phyloP scores from a whole-genome alignment of 2,797 vertebrate species.

The Hypotaenidia okinawae region DNA sequence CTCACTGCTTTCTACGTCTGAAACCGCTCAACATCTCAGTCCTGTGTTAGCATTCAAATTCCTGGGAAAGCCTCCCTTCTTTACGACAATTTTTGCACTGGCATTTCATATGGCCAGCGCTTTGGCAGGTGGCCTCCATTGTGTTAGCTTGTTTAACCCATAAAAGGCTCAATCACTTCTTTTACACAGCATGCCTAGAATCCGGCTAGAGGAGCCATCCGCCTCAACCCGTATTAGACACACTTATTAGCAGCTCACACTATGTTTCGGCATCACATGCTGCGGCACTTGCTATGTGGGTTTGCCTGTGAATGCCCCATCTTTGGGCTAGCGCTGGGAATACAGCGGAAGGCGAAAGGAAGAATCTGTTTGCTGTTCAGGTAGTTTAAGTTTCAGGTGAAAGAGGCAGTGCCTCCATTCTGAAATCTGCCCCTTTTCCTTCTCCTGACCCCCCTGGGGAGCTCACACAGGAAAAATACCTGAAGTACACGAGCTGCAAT shows the following conservation, averaged over 20 bases:
- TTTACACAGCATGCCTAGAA: background rate
- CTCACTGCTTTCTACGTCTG: background rate
- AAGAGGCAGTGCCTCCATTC: background rate
- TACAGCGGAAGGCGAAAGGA: background rate
- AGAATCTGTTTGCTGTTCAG: background rate
- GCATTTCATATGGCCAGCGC: background rate
- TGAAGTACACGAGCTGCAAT: background rate
- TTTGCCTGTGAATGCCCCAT: background rate
- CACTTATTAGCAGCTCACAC: background rate
- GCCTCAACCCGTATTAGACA: conserved; percentile 25
- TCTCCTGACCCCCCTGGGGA: background rate
- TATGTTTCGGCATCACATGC: background rate
- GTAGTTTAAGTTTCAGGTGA: background rate
- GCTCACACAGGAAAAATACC: background rate
- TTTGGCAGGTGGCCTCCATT: conserved; percentile 23
- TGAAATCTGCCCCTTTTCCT: background rate
- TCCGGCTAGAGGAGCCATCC: background rate
- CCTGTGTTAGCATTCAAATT: background rate
- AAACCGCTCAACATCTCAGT: background rate
- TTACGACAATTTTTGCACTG: background rate
- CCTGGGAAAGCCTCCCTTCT: conserved; percentile 15
- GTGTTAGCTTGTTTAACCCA: background rate
- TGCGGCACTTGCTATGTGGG: background rate
- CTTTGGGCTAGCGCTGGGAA: background rate
- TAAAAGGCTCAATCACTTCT: conserved; percentile 30